phyloP scores from a whole-genome alignment of 35 echinoderm and acorn worm species.

The Nesometra sesokonis region DNA sequence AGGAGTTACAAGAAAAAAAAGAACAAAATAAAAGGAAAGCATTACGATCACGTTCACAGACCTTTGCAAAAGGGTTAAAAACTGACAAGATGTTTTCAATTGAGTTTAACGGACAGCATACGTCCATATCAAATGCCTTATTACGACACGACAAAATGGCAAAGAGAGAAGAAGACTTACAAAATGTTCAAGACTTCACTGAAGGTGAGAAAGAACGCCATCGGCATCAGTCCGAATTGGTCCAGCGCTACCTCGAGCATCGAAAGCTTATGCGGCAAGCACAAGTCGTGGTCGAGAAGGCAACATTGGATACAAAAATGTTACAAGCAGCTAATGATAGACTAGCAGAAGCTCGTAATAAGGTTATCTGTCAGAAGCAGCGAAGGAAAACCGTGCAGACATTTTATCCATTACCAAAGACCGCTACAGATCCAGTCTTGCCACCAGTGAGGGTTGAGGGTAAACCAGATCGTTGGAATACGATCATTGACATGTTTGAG shows the following conservation, averaged over 20 bases:
- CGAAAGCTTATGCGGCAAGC: slow-evolving; percentile 90
- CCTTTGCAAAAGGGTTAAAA: slow-evolving; percentile 8
- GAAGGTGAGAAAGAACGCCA: slow-evolving; percentile 41
- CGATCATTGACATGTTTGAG: slow-evolving; percentile 82
- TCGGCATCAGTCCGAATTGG: slow-evolving; percentile 51
- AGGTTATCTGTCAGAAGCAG: slow-evolving; percentile 53
- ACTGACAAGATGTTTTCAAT: slow-evolving; percentile 51
- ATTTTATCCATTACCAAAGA: slow-evolving; percentile 81
- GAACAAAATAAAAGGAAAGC: slow-evolving; percentile 43
- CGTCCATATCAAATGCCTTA: slow-evolving; percentile 93
- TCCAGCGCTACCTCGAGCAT: slow-evolving; percentile 78
- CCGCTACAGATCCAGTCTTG: slow-evolving; percentile 70
- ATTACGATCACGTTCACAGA: slow-evolving; percentile 7
- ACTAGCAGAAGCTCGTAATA: slow-evolving; percentile 37
- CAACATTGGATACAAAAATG: slow-evolving; percentile 65
- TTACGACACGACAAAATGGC: slow-evolving; percentile 58
- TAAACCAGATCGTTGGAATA: slow-evolving; percentile 66
- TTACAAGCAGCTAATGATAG: slow-evolving; percentile 68
- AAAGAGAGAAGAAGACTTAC: slow-evolving; percentile 21
- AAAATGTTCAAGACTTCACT: slow-evolving; percentile 22
- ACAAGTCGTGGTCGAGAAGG: slow-evolving; percentile 60
- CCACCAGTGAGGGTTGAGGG: slow-evolving; percentile 64
- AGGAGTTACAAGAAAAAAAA: slow-evolving; percentile 13
- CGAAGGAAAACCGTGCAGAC: slow-evolving; percentile 43
- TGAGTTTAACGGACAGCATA: slow-evolving; percentile 72